Conservation (phyloP, 2,888 invertebrate genomes). For the Campoletis raptor region DNA sequence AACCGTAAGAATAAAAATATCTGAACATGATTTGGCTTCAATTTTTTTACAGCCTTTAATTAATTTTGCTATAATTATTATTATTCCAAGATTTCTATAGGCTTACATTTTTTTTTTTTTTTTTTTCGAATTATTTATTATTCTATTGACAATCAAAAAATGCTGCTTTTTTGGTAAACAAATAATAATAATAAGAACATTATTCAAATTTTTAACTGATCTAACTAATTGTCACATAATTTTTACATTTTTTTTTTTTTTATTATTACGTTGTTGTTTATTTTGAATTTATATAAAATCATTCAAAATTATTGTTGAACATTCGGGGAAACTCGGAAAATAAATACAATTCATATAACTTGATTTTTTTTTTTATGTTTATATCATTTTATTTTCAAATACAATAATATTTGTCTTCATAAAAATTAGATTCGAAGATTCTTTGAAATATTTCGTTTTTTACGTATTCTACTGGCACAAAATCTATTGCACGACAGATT, state of each 20-base stretch:
- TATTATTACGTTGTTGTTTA: not conserved
- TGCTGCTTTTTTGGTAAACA: not conserved
- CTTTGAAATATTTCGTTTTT: slow-evolving; percentile 32
- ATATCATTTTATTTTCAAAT: not conserved
- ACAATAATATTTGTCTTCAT: slow-evolving; percentile 7
- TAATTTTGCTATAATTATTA: no score
- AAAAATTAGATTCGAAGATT: slow-evolving; percentile 44
- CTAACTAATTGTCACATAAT: no score
- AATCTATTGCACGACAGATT: slow-evolving; percentile 17
- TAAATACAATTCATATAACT: not conserved
- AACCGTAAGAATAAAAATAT: not conserved
- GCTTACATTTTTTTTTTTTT: no score
- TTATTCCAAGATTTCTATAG: no score
- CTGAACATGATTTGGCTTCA: not conserved
- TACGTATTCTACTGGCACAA: slow-evolving; percentile 22
- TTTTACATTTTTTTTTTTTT: not conserved
- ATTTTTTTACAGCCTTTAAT: not conserved
- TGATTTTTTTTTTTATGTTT: not conserved
- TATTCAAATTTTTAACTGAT: no score
- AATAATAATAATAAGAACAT: not conserved
- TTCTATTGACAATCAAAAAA: not conserved
- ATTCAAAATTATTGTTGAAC: not conserved
- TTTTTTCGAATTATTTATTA: not conserved
- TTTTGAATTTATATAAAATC: not conserved
- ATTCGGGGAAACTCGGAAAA: not conserved